Conservation (phyloP, 2,113 vertebrate species). For the Dicentrarchus labrax region DNA sequence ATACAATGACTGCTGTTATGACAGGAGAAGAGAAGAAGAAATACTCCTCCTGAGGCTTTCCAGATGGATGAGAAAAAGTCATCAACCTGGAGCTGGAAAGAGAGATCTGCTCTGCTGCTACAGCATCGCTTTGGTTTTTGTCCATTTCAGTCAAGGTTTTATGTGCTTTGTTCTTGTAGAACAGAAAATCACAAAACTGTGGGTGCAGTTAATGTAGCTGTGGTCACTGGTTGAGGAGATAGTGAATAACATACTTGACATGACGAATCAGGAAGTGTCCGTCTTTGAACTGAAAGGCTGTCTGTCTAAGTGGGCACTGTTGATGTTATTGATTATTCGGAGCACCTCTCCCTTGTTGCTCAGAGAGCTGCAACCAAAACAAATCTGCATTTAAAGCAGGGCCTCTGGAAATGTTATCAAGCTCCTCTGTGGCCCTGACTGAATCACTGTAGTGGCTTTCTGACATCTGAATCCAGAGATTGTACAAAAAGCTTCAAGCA, state of each 20-base stretch:
- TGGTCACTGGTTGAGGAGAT: background rate
- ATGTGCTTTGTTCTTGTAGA: background rate
- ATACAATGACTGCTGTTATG: constrained; percentile 52
- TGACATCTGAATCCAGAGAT: constrained; percentile 34
- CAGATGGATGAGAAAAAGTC: constrained; percentile 48
- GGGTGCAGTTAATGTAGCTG: background rate
- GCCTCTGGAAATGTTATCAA: constrained; percentile 32
- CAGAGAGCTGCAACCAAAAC: constrained; percentile 29
- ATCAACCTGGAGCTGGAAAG: constrained; percentile 43
- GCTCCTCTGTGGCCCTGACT: constrained; percentile 19
- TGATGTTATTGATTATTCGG: constrained; percentile 40
- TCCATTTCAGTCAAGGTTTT: background rate
- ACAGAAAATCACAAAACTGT: constrained; percentile 3
- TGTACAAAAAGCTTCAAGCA: constrained; percentile 18
- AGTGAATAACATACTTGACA: constrained; percentile 3
- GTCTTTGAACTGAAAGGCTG: constrained; percentile 9
- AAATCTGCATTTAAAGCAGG: constrained; percentile 42
- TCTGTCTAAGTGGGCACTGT: background rate
- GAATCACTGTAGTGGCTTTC: constrained; percentile 9
- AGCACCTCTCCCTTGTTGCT: constrained; percentile 5
- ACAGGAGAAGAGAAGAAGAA: constrained; percentile 39
- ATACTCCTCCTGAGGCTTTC: constrained; percentile 35
- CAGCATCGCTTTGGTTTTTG: background rate
- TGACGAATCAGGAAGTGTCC: constrained; percentile 12
- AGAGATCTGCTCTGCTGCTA: constrained; percentile 21